Evolutionary conservation across 2,797 vertebrate genomes (phyloP), one percentile per base, ranked within the genome.

Genomic region (Brotula barbata): DNA sequence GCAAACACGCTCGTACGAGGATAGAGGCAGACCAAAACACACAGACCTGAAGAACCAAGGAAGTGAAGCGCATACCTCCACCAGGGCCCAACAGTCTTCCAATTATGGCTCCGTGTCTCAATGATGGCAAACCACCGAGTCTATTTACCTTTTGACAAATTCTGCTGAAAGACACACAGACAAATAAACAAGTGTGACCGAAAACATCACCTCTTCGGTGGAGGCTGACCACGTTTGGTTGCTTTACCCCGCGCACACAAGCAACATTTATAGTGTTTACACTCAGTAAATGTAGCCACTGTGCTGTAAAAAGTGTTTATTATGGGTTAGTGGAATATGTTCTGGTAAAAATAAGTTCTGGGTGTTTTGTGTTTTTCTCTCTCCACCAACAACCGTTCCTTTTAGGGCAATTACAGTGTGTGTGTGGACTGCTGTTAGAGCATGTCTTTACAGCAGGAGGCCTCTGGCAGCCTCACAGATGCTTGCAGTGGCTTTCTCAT

Each of bases 1-100:
- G 84, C 88, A 92, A 91, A 91, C 87, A 31, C 76, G 81, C 81
- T 73, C 86, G 76, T 76, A 74, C 70, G 80, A 89, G 85, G 82
- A 83, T 80, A 78, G 85, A 79, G 82, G 82, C 78, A 53, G 79
- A 86, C 83, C 59, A 80, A 57, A 64, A 72, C 77, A 34, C 46
- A 34, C 58, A 71, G 71, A 77, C 67, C 79, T 81, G 80, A 81
- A 84, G 73, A 88, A 85, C 86, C 88, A 87, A 89, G 83, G 82
- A 61, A 63, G 75, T 73, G 73, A 77, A 84, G 84, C 72, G 80
- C 83, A 71, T 85, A 77, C n/a, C n/a, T n/a, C n/a, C n/a, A n/a
- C n/a, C n/a, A n/a, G n/a, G n/a, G n/a, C n/a, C n/a, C n/a, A n/a
- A n/a, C n/a, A n/a, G n/a, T n/a, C n/a, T n/a, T n/a, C n/a, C n/a